These are phyloP conservation scores for Pyrrhia umbra DNA, from an alignment of 2,888 invertebrate genomes.

Conservation along the genomic window DNA sequence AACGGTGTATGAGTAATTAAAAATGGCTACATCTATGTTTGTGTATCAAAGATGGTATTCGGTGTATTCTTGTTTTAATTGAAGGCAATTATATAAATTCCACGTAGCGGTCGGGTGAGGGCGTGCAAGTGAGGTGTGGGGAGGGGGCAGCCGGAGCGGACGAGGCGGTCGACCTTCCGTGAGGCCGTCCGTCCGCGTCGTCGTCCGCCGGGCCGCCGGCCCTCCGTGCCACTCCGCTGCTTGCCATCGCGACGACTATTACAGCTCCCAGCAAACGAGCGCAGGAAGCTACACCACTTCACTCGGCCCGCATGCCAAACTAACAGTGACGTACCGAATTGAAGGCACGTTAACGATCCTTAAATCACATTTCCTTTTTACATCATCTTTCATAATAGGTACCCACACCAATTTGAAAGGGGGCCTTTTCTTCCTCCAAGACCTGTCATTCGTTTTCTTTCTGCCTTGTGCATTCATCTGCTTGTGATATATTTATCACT, in stretches of 20 bases:
- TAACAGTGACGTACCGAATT: conserved; percentile 53
- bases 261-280: conserved; percentile 55
- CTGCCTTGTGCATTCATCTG: neutral
- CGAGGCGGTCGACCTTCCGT: conserved; percentile 88
- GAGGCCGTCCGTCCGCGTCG: conserved; percentile 83
- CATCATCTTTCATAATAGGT: conserved; percentile 6
- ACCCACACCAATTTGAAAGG: conserved; percentile 11
- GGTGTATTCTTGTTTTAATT: conserved; percentile 85
- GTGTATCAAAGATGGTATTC: conserved; percentile 74
- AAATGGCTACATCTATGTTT: conserved; percentile 62
- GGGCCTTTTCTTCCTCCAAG: neutral
- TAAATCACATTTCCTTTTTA: conserved; percentile 41
- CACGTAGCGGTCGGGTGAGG: conserved; percentile 82
- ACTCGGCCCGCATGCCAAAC: conserved; percentile 57
- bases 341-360: conserved; percentile 34
- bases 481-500: too few species aligned
- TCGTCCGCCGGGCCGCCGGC: conserved; percentile 66
- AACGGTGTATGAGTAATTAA: conserved; percentile 60
- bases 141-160: conserved; percentile 61
- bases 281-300: conserved; percentile 59
- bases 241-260: conserved; percentile 64
- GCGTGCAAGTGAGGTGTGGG: conserved; percentile 61
- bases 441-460: conserved; percentile 6
- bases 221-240: conserved; percentile 81
- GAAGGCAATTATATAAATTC: conserved; percentile 88